Percentiles rank a stretch among this genome's conserved stretches.
phyloP scores from a whole-genome alignment of 2,797 vertebrate genomes.

The Enteromius afrohamiltoni region DNA sequence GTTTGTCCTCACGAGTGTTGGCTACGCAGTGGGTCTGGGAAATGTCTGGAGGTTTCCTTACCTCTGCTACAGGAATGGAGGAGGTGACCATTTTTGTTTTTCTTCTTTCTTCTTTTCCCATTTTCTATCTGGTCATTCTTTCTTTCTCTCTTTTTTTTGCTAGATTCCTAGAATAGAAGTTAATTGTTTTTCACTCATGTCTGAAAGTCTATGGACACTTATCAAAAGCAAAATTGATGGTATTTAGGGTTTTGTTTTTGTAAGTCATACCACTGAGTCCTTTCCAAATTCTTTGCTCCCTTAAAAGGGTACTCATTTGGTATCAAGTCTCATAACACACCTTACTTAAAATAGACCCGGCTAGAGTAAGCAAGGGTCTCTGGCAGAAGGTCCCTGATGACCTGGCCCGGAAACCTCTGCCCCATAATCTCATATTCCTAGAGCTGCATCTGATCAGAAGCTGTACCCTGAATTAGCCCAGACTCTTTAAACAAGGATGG shows the following conservation, averaged over 20 bases:
- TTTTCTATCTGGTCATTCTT: neutral
- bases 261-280: conserved; percentile 5
- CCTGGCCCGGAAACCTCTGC: conserved; percentile 23
- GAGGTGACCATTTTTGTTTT: conserved; percentile 78
- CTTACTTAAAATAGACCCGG: conserved; percentile 36
- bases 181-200: neutral
- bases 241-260: conserved; percentile 20
- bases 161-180: neutral
- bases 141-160: neutral
- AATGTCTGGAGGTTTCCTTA: conserved; percentile 99
- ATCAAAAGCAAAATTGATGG: neutral
- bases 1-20: conserved; percentile 98
- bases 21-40: conserved; percentile 97
- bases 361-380: conserved; percentile 48
- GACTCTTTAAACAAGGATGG: neutral
- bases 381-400: neutral
- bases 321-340: conserved; percentile 44
- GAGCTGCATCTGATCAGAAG: conserved; percentile 35
- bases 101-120: neutral
- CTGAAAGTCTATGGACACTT: neutral
- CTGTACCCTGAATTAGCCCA: conserved; percentile 17
- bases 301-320: conserved; percentile 35
- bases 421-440: conserved; percentile 39
- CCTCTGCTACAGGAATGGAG: conserved; percentile 99
- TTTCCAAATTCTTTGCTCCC: neutral